These are phyloP conservation scores for Kryptolebias ocellatus DNA, from an alignment of 2,797 vertebrate species.

Conservation along the genomic window DNA sequence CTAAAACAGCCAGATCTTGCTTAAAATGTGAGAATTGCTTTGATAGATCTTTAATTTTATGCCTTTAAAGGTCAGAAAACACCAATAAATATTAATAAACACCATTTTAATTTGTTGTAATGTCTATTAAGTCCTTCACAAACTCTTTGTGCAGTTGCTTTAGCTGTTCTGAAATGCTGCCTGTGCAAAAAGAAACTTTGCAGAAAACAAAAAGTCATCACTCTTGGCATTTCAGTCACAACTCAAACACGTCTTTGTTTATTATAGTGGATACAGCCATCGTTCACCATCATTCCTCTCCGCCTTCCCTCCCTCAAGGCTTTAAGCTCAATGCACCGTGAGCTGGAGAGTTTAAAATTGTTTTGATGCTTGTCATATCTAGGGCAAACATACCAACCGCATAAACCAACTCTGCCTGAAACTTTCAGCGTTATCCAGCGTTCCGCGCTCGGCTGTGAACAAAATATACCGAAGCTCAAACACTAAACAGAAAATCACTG, in stretches of 20 bases:
- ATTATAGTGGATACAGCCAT: slow-evolving; percentile 44
- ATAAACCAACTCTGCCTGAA: slow-evolving; percentile 27
- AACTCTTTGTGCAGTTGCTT: no score
- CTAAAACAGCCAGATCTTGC: no score
- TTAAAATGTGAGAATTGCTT: no score
- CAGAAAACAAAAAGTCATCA: slow-evolving; percentile 36
- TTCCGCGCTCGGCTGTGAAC: slow-evolving; percentile 3
- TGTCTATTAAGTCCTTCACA: no score
- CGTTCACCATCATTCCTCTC: slow-evolving; percentile 54
- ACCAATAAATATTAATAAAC: no score
- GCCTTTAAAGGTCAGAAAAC: no score
- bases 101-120: no score
- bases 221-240: slow-evolving; percentile 51
- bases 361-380: slow-evolving; percentile 55
- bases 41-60: no score
- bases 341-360: slow-evolving; percentile 38
- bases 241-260: slow-evolving; percentile 50
- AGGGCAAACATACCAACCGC: slow-evolving; percentile 28
- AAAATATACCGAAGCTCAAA: slow-evolving; percentile 49
- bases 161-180: background rate
- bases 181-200: slow-evolving; percentile 14
- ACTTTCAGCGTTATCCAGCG: slow-evolving; percentile 26
- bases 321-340: slow-evolving; percentile 31
- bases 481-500: slow-evolving; percentile 53
- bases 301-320: slow-evolving; percentile 47